These are phyloP conservation scores for Esox lucius DNA, from an alignment of 2,797 vertebrate genomes.

Conservation along the genomic window DNA sequence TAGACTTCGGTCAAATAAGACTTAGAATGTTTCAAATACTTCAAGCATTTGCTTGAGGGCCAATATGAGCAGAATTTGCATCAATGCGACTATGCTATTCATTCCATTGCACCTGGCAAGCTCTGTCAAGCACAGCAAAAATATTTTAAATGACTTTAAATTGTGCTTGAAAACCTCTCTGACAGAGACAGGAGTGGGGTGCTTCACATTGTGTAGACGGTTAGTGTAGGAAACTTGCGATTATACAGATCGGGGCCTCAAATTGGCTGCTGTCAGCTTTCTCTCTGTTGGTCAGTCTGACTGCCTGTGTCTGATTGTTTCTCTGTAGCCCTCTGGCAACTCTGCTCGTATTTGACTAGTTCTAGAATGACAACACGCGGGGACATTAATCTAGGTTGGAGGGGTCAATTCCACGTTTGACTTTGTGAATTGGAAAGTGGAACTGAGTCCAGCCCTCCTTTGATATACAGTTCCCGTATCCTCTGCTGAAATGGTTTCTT, in stretches of 20 bases:
- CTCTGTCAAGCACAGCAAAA: background rate
- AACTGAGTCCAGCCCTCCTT: background rate
- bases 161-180: background rate
- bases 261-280: background rate
- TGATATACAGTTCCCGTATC: background rate
- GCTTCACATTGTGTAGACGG: constrained; percentile 48
- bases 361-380: background rate
- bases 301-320: no score
- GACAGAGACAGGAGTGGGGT: constrained; percentile 22
- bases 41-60: background rate
- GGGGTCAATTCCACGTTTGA: background rate
- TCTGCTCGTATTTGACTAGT: background rate
- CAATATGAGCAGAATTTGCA: background rate
- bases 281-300: background rate
- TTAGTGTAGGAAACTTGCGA: constrained; percentile 44
- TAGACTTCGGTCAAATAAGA: background rate
- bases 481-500: background rate
- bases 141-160: background rate
- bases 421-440: background rate
- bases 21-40: background rate
- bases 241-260: constrained; percentile 42
- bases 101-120: background rate
- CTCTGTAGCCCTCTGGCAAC: constrained; percentile 28
- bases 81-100: background rate
- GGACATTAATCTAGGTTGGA: background rate